Conservation (phyloP, 2,113 vertebrate species). For the Muntiacus muntjak region DNA sequence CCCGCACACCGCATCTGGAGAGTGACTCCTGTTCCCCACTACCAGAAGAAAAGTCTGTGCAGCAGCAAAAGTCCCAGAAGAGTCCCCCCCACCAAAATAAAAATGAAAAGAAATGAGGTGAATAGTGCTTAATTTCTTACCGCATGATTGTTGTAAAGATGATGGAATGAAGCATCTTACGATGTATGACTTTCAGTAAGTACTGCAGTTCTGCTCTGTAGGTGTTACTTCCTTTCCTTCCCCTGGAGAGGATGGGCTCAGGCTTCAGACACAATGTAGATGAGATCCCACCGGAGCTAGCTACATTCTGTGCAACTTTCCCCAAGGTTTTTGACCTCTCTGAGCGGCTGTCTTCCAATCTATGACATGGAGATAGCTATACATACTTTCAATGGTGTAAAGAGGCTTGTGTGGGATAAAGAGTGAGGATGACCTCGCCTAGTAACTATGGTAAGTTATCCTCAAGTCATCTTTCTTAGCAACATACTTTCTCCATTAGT, state of each 20-base stretch:
- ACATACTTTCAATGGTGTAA: neutral
- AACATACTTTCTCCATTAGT: neutral
- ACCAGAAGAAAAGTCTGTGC: neutral
- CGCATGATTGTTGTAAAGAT: neutral
- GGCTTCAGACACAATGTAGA: neutral
- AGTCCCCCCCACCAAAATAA: fast-evolving
- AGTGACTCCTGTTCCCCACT: neutral
- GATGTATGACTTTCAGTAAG: neutral
- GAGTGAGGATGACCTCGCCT: neutral
- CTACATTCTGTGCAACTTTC: neutral
- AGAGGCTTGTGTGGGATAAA: neutral
- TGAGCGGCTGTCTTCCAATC: neutral
- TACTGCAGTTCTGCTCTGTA: neutral
- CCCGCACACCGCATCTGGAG: neutral
- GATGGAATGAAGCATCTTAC: neutral
- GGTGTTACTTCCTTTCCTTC: neutral
- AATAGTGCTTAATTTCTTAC: neutral
- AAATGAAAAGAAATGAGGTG: neutral
- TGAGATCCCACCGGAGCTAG: neutral
- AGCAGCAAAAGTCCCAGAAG: neutral
- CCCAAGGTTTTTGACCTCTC: neutral
- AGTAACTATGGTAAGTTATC: neutral
- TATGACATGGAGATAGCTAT: neutral
- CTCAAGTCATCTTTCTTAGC: neutral
- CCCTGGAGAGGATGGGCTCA: neutral